Evolutionary conservation across 2,888 invertebrate genomes (phyloP).

Genomic region (Conomelus anceps): DNA sequence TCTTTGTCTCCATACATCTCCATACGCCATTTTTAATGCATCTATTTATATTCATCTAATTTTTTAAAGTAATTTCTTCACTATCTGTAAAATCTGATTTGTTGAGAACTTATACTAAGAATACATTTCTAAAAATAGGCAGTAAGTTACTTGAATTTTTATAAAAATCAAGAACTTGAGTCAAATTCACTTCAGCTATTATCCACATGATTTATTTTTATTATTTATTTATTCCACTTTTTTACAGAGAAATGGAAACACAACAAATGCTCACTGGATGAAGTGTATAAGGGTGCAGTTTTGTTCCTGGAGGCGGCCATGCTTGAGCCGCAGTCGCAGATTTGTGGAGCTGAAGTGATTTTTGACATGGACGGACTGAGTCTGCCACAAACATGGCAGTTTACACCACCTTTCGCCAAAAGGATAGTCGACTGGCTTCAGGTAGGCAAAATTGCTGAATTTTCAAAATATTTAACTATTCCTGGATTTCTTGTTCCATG

Average conservation of each 20-base stretch:
- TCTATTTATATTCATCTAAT: no score
- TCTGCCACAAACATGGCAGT: conserved; percentile 63
- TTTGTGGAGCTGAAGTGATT: conserved; percentile 65
- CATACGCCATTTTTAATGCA: no score
- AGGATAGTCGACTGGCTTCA: conserved; percentile 41
- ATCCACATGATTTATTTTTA: no score
- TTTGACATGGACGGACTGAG: conserved; percentile 70
- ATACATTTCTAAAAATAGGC: no score
- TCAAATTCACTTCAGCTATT: no score
- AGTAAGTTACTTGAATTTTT: no score
- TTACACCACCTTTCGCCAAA: conserved; percentile 56
- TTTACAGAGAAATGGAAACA: conserved; percentile 61
- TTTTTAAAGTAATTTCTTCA: no score
- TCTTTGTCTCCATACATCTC: no score
- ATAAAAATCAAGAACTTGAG: no score
- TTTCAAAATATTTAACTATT: background rate
- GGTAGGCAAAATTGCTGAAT: conserved; percentile 28
- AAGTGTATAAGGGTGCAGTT: conserved; percentile 64
- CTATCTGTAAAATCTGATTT: no score
- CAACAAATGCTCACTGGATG: conserved; percentile 55
- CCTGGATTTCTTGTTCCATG: background rate
- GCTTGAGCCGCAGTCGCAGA: conserved; percentile 71
- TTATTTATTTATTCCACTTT: background rate
- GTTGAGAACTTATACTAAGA: no score
- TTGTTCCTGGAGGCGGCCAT: conserved; percentile 65